Evolutionary conservation across 2,113 vertebrate species (phyloP), one percentile per base, ranked within the genome.

Genomic region (Grallaria varia): DNA sequence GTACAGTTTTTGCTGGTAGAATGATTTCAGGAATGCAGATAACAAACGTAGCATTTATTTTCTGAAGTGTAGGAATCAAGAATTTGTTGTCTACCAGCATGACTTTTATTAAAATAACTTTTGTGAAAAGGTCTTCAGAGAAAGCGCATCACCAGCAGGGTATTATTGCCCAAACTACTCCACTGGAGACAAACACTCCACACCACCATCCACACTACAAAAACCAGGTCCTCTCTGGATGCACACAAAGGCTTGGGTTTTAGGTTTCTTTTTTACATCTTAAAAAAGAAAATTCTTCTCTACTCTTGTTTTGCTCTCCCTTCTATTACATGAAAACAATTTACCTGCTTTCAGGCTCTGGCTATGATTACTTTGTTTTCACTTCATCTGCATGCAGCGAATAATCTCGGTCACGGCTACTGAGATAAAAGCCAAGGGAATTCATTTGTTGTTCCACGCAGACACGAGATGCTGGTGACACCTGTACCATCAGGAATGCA

Each of bases 381-480:
- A 53, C 77, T 59, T 94, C 56, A 76, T 56, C 73, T 45, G 80
- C 90, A 66, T 42, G 71, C 16, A 10, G 21, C 1, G 22, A 76
- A 67, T 14, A 17, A 76, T 55, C 66, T 53, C 22, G 15, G 88
- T 62, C 82, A 58, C 1, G 0, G 82, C 30, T 16, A 33, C 45
- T 1, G 12, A 88, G 92, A 88, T 24, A 66, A 84, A 87, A 77
- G 62, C 45, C 5, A 40, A 18, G 42, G 40, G 45, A 27, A 75
- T 37, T 52, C 4, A 50, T 39, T 10, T 45, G 39, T 4, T 33
- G 23, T 35, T 79, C 25, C 20, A 4, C 0, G 0, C 10, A 45
- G 73, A 27, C 60, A 50, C 35, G 30, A 82, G 71, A 55, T 47
- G 8, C 1, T 72, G 55, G 75, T 72, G 37, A 74, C 76, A 93